Evolutionary conservation across 2,113 vertebrate genomes (phyloP).

Genomic region (Opisthocomus hoazin): DNA sequence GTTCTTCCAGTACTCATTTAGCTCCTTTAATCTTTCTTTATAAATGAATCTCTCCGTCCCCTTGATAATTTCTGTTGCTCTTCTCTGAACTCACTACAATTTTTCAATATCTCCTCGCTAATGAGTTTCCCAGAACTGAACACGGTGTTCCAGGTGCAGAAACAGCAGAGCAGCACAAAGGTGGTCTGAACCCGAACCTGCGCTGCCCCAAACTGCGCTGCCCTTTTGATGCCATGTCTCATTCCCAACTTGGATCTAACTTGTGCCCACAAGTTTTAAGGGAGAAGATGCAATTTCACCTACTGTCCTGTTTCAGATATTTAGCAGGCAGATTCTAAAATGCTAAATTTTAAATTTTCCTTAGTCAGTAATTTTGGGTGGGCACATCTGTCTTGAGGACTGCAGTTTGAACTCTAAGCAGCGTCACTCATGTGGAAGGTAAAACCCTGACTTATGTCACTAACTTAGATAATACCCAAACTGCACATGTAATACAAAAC

Average conservation of each 20-base stretch:
- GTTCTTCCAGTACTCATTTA: slow-evolving; percentile 23
- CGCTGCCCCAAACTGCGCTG: background rate
- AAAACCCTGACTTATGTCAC: background rate
- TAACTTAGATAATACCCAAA: background rate
- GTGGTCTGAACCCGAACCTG: background rate
- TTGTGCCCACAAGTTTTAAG: background rate
- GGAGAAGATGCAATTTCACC: background rate
- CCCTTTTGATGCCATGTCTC: background rate
- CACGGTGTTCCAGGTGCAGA: background rate
- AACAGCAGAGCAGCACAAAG: background rate
- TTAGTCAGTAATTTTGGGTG: background rate
- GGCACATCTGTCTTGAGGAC: background rate
- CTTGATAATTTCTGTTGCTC: slow-evolving; percentile 59
- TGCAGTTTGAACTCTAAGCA: background rate
- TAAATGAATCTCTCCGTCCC: slow-evolving; percentile 31
- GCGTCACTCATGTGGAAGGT: background rate
- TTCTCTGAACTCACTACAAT: slow-evolving; percentile 38
- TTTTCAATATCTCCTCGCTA: slow-evolving; percentile 47
- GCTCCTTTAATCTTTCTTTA: slow-evolving; percentile 50
- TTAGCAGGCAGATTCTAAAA: background rate
- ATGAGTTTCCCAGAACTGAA: slow-evolving; percentile 18
- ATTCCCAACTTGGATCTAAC: background rate
- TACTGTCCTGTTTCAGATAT: background rate
- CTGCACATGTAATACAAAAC: background rate
- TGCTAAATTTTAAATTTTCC: background rate